Evolutionary conservation across 1,140 invertebrate species (phyloP).

Genomic region (Harlomillsia oculata): DNA sequence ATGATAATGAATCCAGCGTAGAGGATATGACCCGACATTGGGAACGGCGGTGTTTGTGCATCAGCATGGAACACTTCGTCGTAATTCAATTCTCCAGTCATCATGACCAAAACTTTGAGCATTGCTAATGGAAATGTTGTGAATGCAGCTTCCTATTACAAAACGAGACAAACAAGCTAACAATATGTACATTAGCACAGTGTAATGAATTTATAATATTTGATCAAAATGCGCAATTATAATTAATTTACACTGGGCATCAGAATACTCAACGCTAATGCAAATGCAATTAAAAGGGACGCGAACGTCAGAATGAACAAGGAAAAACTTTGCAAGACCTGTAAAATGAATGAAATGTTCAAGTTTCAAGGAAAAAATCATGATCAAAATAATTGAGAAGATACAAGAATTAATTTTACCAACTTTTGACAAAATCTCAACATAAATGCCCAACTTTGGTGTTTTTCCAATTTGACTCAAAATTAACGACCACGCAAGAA

Average conservation of each 20-base stretch:
- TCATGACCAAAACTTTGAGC: constrained; percentile 20
- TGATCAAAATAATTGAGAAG: background rate
- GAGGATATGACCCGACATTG: constrained; percentile 36
- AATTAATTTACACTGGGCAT: constrained; percentile 14
- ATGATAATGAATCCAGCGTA: constrained; percentile 38
- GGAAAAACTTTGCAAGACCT: constrained; percentile 23
- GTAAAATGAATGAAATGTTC: background rate
- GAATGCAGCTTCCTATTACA: constrained; percentile 15
- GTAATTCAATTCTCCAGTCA: constrained; percentile 21
- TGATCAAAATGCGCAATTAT: background rate
- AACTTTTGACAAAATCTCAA: constrained; percentile 28
- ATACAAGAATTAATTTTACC: background rate
- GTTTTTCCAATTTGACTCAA: constrained; percentile 27
- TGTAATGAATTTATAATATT: background rate
- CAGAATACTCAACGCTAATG: constrained; percentile 19
- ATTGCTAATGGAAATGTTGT: constrained; percentile 15
- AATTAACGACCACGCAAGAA: constrained; percentile 27
- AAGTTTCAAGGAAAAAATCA: background rate
- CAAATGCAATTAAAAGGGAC: constrained; percentile 22
- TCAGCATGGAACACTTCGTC: constrained; percentile 10
- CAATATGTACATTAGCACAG: background rate
- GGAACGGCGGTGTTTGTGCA: constrained; percentile 7
- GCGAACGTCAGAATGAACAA: constrained; percentile 25
- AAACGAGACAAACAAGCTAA: background rate
- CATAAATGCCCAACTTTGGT: constrained; percentile 20